Percentiles rank a stretch among this genome's conserved stretches.
Evolutionary conservation across 2,797 vertebrate species (phyloP).

Genomic region (Zenarchopterus dispar): DNA sequence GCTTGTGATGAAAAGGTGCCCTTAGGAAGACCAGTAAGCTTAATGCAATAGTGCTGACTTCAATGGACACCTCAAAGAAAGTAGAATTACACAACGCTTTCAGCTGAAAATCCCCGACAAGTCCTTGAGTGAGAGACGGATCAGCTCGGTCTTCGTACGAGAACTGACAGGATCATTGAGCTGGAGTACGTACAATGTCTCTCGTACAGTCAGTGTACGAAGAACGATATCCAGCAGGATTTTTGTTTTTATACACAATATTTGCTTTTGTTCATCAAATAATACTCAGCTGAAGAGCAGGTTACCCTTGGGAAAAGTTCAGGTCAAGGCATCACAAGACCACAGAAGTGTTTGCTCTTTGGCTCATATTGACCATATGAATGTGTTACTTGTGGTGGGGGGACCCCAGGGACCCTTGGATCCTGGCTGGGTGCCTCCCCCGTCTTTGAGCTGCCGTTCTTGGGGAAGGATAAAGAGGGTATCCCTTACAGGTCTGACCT

Average conservation of each 20-base stretch:
- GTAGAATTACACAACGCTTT: slow-evolving; percentile 71
- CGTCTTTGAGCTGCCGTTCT: slow-evolving; percentile 92
- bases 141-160: slow-evolving; percentile 53
- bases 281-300: slow-evolving; percentile 5
- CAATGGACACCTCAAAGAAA: slow-evolving; percentile 78
- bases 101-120: slow-evolving; percentile 67
- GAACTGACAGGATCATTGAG: slow-evolving; percentile 40
- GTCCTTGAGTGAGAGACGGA: slow-evolving; percentile 68
- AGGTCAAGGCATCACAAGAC: slow-evolving; percentile 58
- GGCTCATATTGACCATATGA: slow-evolving; percentile 88
- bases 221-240: slow-evolving; percentile 1
- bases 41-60: slow-evolving; percentile 82
- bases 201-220: slow-evolving; percentile 8
- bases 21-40: slow-evolving; percentile 78
- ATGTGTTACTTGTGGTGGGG: slow-evolving; percentile 72
- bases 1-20: slow-evolving; percentile 77
- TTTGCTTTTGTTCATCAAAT: slow-evolving; percentile 23
- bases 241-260: neutral
- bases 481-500: slow-evolving; percentile 98
- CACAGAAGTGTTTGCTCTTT: slow-evolving; percentile 86
- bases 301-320: slow-evolving; percentile 55
- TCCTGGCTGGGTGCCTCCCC: slow-evolving; percentile 89
- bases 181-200: slow-evolving; percentile 7
- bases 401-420: slow-evolving; percentile 85
- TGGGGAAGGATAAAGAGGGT: slow-evolving; percentile 93